Evolutionary conservation across 2,888 invertebrate species (phyloP).

Genomic region (Nowickia ferox): DNA sequence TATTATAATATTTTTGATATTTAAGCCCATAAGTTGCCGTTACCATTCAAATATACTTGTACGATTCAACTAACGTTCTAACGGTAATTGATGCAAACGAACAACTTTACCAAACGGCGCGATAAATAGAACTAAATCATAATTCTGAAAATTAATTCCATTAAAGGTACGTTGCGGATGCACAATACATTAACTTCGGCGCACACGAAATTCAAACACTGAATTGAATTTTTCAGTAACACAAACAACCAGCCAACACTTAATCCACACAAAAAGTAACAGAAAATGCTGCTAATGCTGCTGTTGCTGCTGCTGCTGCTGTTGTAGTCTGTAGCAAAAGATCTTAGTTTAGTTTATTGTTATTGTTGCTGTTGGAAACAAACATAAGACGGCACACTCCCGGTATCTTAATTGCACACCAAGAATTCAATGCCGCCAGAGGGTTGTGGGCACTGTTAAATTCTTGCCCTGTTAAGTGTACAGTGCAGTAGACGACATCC

Average conservation of each 20-base stretch:
- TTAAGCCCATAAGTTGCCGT: constrained; percentile 21
- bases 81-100: constrained; percentile 39
- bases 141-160: constrained; percentile 70
- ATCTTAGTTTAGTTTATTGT: constrained; percentile 45
- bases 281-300: constrained; percentile 3
- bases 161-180: constrained; percentile 58
- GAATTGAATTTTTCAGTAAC: constrained; percentile 9
- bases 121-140: constrained; percentile 77
- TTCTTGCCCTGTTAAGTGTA: constrained; percentile 55
- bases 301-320: constrained; percentile 10
- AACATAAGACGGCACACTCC: neutral
- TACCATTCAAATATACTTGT: constrained; percentile 32
- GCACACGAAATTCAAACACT: constrained; percentile 53
- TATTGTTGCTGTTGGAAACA: constrained; percentile 13
- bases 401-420: constrained; percentile 1
- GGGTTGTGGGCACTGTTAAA: constrained; percentile 58
- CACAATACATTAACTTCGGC: constrained; percentile 57
- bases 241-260: constrained; percentile 36
- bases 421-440: constrained; percentile 7
- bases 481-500: constrained; percentile 9
- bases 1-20: neutral
- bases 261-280: constrained; percentile 46
- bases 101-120: constrained; percentile 76
- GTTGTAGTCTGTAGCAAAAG: constrained; percentile 48
- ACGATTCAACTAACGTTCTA: neutral